Evolutionary conservation across 64 coral and sea anemone genomes (phyloP).

Genomic region (Pocillopora verrucosa): DNA sequence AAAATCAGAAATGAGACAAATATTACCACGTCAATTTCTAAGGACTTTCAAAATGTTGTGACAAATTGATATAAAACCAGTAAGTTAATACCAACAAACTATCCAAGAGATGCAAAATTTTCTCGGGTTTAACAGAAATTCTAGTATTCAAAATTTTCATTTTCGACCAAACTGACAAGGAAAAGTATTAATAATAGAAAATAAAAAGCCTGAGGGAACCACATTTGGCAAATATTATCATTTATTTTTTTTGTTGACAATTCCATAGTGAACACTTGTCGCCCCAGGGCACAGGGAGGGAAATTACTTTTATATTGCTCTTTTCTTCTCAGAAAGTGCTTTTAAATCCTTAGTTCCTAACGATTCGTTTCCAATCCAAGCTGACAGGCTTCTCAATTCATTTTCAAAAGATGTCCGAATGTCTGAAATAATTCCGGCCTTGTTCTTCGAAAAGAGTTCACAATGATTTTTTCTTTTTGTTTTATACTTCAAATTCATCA

Average conservation of each 20-base stretch:
- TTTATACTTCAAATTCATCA: background rate
- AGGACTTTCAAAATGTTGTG: too few species aligned
- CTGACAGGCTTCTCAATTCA: slow-evolving; percentile 28
- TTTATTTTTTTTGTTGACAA: slow-evolving; percentile 26
- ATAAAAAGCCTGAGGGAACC: slow-evolving; percentile 17
- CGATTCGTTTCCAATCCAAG: background rate
- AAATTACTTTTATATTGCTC: slow-evolving; percentile 46
- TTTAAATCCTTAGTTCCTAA: background rate
- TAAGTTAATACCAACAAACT: background rate
- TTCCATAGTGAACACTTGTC: slow-evolving; percentile 16
- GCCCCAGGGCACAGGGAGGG: slow-evolving; percentile 9
- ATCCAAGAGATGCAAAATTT: background rate
- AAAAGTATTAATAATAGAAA: background rate
- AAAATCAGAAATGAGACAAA: background rate
- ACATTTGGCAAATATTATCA: background rate
- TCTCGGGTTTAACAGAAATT: background rate
- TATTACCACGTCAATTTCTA: background rate
- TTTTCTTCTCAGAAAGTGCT: slow-evolving; percentile 9
- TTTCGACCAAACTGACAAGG: background rate
- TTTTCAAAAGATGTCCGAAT: background rate
- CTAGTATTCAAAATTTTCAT: background rate
- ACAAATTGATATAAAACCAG: too few species aligned
- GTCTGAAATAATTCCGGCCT: slow-evolving; percentile 33
- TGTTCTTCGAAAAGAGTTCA: background rate
- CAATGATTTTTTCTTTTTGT: background rate